phyloP scores from a whole-genome alignment of 30 jellyfish, hydroid and myxozoan genomes.

The Turritopsis rubra region DNA sequence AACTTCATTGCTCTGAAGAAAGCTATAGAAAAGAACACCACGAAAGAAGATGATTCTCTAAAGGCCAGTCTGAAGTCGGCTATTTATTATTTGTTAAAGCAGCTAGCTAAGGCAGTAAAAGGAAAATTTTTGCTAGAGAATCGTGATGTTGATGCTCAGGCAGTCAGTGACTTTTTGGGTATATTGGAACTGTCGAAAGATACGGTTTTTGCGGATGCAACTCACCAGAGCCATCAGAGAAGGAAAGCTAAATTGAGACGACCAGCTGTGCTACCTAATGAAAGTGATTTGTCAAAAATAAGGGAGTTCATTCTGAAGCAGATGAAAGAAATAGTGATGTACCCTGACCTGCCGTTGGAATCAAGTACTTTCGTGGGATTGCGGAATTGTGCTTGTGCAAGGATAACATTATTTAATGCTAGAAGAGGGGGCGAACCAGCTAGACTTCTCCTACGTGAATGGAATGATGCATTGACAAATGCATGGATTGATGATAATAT shows the following conservation, averaged over 20 bases:
- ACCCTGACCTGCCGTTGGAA: not conserved
- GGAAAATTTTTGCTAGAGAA: slow-evolving; percentile 1
- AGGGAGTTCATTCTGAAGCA: slow-evolving; percentile 2
- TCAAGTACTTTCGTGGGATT: not conserved
- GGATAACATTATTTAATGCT: slow-evolving; percentile 24
- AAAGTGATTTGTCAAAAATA: not conserved
- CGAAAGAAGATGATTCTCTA: slow-evolving; percentile 8
- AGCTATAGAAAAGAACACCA: slow-evolving; percentile 6
- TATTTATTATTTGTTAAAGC: slow-evolving; percentile 3
- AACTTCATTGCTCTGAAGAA: slow-evolving; percentile 1
- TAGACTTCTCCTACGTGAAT: not conserved
- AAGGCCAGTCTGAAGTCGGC: slow-evolving; percentile 15
- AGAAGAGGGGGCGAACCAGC: slow-evolving; percentile 26
- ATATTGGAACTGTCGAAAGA: slow-evolving; percentile 1
- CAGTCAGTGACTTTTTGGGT: slow-evolving; percentile 5
- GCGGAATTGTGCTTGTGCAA: slow-evolving; percentile 7
- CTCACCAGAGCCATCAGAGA: not conserved
- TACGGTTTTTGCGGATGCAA: not conserved
- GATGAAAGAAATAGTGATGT: not conserved
- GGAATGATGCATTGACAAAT: slow-evolving; percentile 1
- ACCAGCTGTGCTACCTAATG: slow-evolving; percentile 9
- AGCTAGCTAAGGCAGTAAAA: not conserved
- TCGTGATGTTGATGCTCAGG: slow-evolving; percentile 17
- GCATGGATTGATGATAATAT: slow-evolving; percentile 17
- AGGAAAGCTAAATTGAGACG: not conserved